Conservation (phyloP, 2,797 vertebrate genomes). For the Ptychobarbus kaznakovi region DNA sequence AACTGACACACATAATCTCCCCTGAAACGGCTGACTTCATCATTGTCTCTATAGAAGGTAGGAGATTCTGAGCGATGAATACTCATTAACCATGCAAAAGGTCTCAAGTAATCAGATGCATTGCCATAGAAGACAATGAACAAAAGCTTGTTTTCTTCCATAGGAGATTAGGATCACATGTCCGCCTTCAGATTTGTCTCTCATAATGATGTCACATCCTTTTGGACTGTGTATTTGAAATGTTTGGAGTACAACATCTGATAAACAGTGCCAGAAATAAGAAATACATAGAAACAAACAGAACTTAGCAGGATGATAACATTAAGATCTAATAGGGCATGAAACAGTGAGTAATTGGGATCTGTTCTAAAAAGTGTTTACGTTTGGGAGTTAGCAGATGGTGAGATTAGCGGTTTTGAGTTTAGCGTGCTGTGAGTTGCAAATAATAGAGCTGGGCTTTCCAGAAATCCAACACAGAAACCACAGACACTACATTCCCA, state of each 20-base stretch:
- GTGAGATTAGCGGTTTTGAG: conserved; percentile 49
- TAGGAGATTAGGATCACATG: conserved; percentile 6
- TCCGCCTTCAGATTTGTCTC: background rate
- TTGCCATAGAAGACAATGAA: conserved; percentile 15
- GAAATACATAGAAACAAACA: conserved; percentile 30
- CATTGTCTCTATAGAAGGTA: conserved; percentile 11
- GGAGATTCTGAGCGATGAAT: conserved; percentile 3
- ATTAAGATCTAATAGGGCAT: conserved; percentile 42
- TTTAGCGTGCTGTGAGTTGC: conserved; percentile 35
- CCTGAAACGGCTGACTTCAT: conserved; percentile 38
- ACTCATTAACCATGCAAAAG: conserved; percentile 28
- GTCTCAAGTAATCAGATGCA: background rate
- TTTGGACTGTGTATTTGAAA: conserved; percentile 9
- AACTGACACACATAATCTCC: conserved; percentile 36
- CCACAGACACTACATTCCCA: conserved; percentile 41
- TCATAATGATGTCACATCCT: background rate
- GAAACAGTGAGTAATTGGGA: conserved; percentile 36
- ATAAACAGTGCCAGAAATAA: conserved; percentile 21
- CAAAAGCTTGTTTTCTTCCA: background rate
- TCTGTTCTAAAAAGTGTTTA: conserved; percentile 42
- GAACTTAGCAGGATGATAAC: conserved; percentile 22
- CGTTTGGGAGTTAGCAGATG: conserved; percentile 50
- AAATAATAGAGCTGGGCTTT: conserved; percentile 42
- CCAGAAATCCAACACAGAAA: conserved; percentile 14
- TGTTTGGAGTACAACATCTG: background rate